Evolutionary conservation across 2,888 invertebrate genomes (phyloP).

Genomic region (Mesochorus sp.): DNA sequence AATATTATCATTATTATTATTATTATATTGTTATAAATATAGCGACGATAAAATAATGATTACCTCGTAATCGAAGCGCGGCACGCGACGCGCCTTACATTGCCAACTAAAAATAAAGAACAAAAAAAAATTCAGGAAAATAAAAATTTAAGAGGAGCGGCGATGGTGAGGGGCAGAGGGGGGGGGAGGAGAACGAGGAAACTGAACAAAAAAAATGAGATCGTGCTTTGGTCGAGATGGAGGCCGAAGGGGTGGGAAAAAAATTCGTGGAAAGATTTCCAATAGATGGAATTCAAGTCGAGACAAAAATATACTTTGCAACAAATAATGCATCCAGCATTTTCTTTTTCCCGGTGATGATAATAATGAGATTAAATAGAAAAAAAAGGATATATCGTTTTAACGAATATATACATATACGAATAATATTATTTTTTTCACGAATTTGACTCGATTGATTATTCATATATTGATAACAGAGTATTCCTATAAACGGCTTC

Average conservation of each 20-base stretch:
- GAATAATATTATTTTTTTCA: too few relatives aligned
- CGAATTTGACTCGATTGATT: too few relatives aligned
- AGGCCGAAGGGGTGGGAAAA: not conserved
- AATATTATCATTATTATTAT: constrained; percentile 17
- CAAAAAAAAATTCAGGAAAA: constrained; percentile 28
- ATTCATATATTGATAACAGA: too few relatives aligned
- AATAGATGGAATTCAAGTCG: too few relatives aligned
- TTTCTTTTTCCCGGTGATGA: too few relatives aligned
- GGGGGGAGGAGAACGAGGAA: not conserved
- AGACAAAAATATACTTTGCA: too few relatives aligned
- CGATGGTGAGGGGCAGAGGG: not conserved
- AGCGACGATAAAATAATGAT: constrained; percentile 50
- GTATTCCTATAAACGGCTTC: too few relatives aligned
- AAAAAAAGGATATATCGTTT: too few relatives aligned
- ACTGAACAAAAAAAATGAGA: not conserved
- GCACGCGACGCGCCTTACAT: constrained; percentile 52
- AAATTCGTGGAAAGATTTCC: not conserved
- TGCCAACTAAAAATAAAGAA: constrained; percentile 58
- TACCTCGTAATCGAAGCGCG: constrained; percentile 54
- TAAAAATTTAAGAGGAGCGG: too few relatives aligned
- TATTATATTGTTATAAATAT: constrained; percentile 41
- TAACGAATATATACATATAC: too few relatives aligned
- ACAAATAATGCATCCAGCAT: too few relatives aligned
- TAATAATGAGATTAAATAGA: too few relatives aligned
- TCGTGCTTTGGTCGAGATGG: not conserved